Conservation (phyloP, 2,888 invertebrate species). For the Physocephala rufipes region DNA sequence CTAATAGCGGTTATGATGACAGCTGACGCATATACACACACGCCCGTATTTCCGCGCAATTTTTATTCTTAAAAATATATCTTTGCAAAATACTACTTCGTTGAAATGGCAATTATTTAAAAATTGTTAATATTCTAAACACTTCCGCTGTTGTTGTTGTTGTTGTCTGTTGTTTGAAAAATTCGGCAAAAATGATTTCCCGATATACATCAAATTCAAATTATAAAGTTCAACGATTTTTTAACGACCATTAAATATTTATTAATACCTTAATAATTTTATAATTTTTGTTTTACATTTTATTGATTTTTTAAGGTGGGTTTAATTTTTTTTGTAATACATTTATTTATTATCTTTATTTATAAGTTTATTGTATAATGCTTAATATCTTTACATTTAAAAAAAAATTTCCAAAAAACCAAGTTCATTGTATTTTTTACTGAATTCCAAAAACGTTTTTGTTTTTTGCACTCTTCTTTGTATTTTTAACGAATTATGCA, state of each 20-base stretch:
- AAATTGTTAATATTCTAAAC: no score
- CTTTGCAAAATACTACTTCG: no score
- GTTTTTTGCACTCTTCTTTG: slow-evolving; percentile 10
- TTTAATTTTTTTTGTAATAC: background rate
- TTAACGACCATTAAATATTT: slow-evolving; percentile 2
- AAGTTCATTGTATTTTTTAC: background rate
- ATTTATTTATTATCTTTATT: slow-evolving; percentile 1
- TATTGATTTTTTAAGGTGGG: background rate
- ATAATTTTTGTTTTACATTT: background rate
- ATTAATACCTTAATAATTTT: background rate
- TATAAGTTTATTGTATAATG: slow-evolving; percentile 23
- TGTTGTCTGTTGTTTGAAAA: background rate
- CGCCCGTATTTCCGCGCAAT: background rate
- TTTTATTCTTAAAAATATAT: no score
- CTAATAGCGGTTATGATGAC: background rate
- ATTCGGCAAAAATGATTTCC: no score
- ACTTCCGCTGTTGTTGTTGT: background rate
- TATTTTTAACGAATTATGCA: slow-evolving; percentile 22
- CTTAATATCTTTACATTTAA: slow-evolving; percentile 29
- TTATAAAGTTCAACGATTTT: slow-evolving; percentile 22
- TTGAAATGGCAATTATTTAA: no score
- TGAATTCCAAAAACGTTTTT: background rate
- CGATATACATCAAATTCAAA: background rate
- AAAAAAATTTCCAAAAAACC: background rate
- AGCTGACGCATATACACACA: background rate